Evolutionary conservation across 2,888 invertebrate species (phyloP), one percentile per base, ranked within the genome.

Genomic region (Dicyrtomina minuta): DNA sequence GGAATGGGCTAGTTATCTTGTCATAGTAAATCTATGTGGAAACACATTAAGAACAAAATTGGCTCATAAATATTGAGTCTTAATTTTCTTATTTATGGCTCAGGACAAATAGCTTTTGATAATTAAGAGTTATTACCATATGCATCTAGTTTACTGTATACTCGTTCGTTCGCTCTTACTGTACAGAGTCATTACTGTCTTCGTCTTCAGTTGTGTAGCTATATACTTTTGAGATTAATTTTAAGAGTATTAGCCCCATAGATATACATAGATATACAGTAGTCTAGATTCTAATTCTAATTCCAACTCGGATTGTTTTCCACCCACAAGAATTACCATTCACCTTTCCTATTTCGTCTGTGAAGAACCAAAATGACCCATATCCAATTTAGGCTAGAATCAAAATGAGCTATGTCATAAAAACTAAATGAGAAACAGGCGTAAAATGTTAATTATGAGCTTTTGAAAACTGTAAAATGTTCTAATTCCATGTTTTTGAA

Each of bases 81-180:
- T 76, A 78, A 75, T 76, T 78, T 76, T 75, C 74, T 76, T 76
- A 78, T 78, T 78, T 78, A 78, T 78, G 77, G 74, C 70, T 74
- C 72, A 74, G 71, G 77, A 78, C 77, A 78, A 78, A 78, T 78
- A 78, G 75, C 74, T 72, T 75, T 74, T 78, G 77, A 77, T 76
- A 78, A 78, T 78, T 78, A 76, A 78, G 77, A 78, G 74, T 75
- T 78, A 78, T 78, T 70, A 70, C 75, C 72, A 20, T 51, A 51
- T 53, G 46, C 60, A 60, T 49, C 17, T 26, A 26, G 51, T 12
- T 17, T 24, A 22, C n/a, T n/a, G n/a, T n/a, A n/a, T n/a, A n/a
- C n/a, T n/a, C n/a, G n/a, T n/a, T n/a, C n/a, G 13, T 20, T 51
- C 17, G 13, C 53, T 39, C 39, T 22, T 20, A 5, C 49, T 33